A percentile compares a stretch with the other conserved stretches of the same genome.
Evolutionary conservation across 2,113 vertebrate species (phyloP).

Genomic region (Numida meleagris): DNA sequence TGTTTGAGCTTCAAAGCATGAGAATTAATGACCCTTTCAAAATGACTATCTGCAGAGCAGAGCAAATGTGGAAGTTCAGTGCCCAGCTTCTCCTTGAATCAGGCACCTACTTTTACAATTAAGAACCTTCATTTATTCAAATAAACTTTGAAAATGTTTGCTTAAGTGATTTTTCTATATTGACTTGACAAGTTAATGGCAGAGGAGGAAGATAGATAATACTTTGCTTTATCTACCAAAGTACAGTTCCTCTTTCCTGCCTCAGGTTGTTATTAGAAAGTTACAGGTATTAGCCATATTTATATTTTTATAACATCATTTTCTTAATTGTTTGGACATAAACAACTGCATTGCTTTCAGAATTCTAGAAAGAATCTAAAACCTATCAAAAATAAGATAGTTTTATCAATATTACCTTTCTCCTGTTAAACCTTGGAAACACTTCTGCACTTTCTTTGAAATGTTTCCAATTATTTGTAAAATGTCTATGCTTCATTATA

Average conservation of each 20-base stretch:
- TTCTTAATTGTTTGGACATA: background rate
- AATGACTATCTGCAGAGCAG: background rate
- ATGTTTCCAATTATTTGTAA: background rate
- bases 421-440: background rate
- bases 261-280: background rate
- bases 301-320: background rate
- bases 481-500: background rate
- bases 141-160: constrained; percentile 11
- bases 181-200: background rate
- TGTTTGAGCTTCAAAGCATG: background rate
- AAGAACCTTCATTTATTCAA: background rate
- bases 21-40: background rate
- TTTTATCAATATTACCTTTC: background rate
- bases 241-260: background rate
- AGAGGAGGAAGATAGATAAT: background rate
- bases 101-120: background rate
- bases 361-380: background rate
- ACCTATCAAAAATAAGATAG: background rate
- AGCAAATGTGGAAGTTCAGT: background rate
- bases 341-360: no score
- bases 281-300: background rate
- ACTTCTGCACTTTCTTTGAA: background rate
- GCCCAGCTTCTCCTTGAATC: background rate
- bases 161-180: background rate
- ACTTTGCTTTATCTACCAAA: background rate